Conservation (phyloP, 2,113 vertebrate genomes). For the Sphyrna mokarran region DNA sequence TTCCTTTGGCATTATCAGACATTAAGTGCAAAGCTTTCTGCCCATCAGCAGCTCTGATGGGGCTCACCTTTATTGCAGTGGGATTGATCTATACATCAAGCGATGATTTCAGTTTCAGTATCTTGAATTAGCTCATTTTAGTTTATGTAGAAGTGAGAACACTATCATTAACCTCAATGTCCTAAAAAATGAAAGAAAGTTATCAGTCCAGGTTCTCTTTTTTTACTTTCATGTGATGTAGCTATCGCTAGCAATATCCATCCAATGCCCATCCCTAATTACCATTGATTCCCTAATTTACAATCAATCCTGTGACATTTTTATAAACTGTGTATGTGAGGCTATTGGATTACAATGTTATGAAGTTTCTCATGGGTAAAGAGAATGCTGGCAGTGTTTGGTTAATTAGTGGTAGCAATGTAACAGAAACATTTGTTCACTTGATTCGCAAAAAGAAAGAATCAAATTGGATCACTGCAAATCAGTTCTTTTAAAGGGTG, state of each 20-base stretch:
- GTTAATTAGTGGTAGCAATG: neutral
- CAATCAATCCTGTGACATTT: neutral
- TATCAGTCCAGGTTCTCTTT: neutral
- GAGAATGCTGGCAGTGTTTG: neutral
- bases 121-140: neutral
- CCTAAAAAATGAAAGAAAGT: neutral
- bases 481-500: neutral
- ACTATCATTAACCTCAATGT: neutral
- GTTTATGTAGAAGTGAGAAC: neutral
- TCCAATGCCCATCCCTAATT: neutral
- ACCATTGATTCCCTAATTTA: neutral
- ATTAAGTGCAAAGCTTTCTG: too few species aligned
- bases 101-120: neutral
- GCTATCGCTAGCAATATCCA: neutral
- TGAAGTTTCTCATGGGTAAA: neutral
- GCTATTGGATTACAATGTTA: neutral
- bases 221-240: neutral
- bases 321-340: neutral
- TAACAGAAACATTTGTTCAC: neutral
- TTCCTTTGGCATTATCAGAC: too few species aligned
- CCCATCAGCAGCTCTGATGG: too few species aligned
- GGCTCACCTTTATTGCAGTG: too few species aligned
- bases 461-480: neutral
- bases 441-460: neutral
- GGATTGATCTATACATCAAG: too few species aligned